phyloP scores from a whole-genome alignment of 53 echinoderm and acorn worm genomes.

The Mesocentrotus franciscanus region DNA sequence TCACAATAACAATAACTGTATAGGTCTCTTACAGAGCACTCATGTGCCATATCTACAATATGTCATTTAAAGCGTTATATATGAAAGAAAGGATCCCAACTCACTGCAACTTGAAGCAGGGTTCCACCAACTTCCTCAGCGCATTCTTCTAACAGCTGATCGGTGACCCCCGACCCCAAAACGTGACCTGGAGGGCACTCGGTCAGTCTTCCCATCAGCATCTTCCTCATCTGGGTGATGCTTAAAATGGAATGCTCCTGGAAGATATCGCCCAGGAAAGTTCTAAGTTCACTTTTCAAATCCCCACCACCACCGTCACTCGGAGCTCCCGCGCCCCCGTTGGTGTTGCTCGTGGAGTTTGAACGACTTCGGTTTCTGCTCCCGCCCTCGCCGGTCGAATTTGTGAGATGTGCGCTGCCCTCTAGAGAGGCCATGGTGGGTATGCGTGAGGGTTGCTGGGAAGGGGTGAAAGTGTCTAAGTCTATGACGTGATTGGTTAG shows the following conservation, averaged over 20 bases:
- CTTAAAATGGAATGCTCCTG: constrained; percentile 72
- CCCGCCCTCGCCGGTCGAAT: constrained; percentile 20
- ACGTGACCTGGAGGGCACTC: constrained; percentile 79
- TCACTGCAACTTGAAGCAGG: constrained; percentile 84
- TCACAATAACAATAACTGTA: too few species aligned
- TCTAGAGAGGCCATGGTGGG: constrained; percentile 61
- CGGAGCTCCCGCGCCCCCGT: background rate
- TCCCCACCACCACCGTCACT: constrained; percentile 33
- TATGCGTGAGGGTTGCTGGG: constrained; percentile 41
- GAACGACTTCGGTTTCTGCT: constrained; percentile 20
- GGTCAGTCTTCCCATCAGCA: constrained; percentile 73
- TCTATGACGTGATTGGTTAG: constrained; percentile 53
- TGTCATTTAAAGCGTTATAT: background rate
- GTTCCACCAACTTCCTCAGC: constrained; percentile 79
- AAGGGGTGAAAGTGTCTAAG: constrained; percentile 33
- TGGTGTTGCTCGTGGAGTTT: constrained; percentile 22
- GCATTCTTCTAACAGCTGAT: constrained; percentile 83
- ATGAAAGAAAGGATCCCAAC: constrained; percentile 11
- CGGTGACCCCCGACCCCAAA: constrained; percentile 79
- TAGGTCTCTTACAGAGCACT: too few species aligned
- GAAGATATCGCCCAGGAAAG: constrained; percentile 80
- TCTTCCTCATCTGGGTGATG: constrained; percentile 81
- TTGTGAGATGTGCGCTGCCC: background rate
- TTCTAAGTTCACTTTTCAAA: constrained; percentile 69
- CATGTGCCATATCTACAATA: too few species aligned